Base-by-base conservation (phyloP, 1,140 invertebrate genomes). In the Calliopsis andreniformis region DNA sequence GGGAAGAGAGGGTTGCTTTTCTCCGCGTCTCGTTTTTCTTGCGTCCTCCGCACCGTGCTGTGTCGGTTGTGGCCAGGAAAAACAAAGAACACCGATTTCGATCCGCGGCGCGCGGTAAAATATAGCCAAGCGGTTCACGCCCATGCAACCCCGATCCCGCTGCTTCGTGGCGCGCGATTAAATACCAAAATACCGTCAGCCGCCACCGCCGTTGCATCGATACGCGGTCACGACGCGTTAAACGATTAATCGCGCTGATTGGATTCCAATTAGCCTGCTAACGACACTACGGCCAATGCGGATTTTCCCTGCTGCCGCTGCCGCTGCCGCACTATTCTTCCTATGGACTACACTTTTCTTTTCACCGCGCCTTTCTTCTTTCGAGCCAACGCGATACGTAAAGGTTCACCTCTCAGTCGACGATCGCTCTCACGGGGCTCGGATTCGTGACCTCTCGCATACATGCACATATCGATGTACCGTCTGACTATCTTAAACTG, bases 201-300 rank as follows among this genome's bases (percentile, higher is more conserved):
- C 75, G 53, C 56, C 59, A 49, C 39, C 61, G 56, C 73, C 79
- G 43, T 56, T 70, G 55, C 55, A 53, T 49, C 76, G 62, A 59
- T 82, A 66, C 49, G 61, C 77, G 78, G 68, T 66, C 75, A 59
- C 71, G 80, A 83, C 80, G 84, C 88, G 86, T 89, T 86, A 84
- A 87, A 78, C 88, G 84, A 91, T 91, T 90, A 89, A 89, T 90
- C 83, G 86, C 80, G 59, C 84, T 87, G 85, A 91, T 91, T 90
- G 89, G 88, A 89, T 89, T 90, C 79, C 90, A 90, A 90, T 91
- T 91, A 90, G 86, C 64, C 86, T 84, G 89, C 83, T 82, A 84
- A 84, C 84, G 86, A 90, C 88, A 85, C 70, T 66, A 58, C 58
- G 66, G 73, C 70, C 62, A 71, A 76, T 72, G 43, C 73, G 66